Conservation (phyloP, 2,113 vertebrate species). For the Diglossa brunneiventris region DNA sequence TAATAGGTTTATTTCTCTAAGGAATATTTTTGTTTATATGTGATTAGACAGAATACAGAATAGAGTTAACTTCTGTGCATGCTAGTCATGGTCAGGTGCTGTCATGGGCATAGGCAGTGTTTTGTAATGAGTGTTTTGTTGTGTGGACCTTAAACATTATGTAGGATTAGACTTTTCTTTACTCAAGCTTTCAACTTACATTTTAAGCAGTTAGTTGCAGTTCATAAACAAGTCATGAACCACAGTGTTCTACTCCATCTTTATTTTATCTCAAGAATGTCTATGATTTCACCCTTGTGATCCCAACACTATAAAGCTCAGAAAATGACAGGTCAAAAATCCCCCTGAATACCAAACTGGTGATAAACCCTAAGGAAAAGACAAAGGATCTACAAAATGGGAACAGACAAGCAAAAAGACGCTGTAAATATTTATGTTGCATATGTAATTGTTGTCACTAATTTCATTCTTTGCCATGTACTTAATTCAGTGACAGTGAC, state of each 20-base stretch:
- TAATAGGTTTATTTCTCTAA: neutral
- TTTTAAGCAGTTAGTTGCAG: neutral
- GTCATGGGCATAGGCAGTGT: neutral
- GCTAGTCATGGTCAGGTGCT: neutral
- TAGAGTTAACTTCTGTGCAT: neutral
- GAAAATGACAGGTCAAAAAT: neutral
- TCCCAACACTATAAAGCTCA: neutral
- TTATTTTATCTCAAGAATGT: neutral
- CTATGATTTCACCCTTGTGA: neutral
- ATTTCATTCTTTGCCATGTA: neutral
- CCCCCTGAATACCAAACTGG: neutral
- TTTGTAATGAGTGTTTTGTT: neutral
- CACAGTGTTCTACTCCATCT: neutral
- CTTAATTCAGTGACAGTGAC: neutral
- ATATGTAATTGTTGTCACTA: neutral
- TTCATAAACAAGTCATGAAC: neutral
- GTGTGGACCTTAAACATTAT: accelerated
- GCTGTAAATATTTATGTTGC: neutral
- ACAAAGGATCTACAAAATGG: neutral
- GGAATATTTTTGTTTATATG: neutral
- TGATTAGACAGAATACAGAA: neutral
- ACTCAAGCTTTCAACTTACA: neutral
- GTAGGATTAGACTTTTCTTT: neutral
- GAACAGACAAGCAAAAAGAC: neutral
- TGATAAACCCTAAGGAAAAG: neutral